Base-by-base conservation (phyloP, 2,797 vertebrate genomes). In the Garrulus glandarius region DNA sequence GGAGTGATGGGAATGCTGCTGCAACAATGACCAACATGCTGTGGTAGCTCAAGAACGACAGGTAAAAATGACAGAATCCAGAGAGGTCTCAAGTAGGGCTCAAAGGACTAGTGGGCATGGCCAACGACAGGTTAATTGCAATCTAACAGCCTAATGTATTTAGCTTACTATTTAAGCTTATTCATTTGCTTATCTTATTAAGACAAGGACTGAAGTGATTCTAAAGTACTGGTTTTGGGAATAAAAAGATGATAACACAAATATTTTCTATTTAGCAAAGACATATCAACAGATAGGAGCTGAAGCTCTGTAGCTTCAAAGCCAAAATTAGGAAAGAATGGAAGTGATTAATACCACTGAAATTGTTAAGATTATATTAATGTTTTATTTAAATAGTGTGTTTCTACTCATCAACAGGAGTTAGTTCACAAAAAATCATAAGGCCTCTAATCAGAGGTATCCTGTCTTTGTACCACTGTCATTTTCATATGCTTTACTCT, bases 161-260 rank as follows among this genome's bases (percentile, higher is more conserved):
- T 57, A 81, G 60, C 61, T 91, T 86, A 81, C 70, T 71, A 68
- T 69, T 84, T 79, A 87, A 89, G 47, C 60, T 89, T 91, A 89
- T 72, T 93, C 43, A 71, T 93, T 89, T 81, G 30, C 22, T 93
- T 83, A 84, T 82, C 34, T 91, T 71, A 80, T 34, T 92, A 84
- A 41, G 56, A 22, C 21, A 92, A 84, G 17, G 49, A 77, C 6
- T 52, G 41, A 74, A 69, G 37, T 29, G 23, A 92, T 43, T 55
- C 56, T 74, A 6, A 88, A 92, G n/a, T 24, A 86, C 46, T 3
- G 3, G 30, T 75, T 83, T 36, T 18, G 11, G 29, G n/a, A 92
- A 78, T 0, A 75, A 65, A 89, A 85, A 64, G 10, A 22, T 74
- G 59, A 0, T 34, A 68, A 60, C 13, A 56, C 8, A n/a, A 87